Base-by-base conservation (phyloP, 1,140 invertebrate species). In the Diabrotica undecimpunctata region DNA sequence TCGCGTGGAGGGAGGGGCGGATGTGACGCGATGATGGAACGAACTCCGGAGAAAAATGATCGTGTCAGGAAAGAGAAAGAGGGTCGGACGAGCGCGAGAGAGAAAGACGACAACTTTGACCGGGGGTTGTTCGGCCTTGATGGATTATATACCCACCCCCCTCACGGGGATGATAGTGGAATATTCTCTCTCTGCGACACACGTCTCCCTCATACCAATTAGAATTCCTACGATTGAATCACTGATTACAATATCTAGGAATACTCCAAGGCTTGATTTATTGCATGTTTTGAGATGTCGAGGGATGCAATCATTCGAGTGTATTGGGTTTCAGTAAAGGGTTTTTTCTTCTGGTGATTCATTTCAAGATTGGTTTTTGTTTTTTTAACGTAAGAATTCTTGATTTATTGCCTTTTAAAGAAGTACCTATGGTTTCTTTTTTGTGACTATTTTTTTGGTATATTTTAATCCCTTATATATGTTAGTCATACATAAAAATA, bases 1-100 rank as follows among this genome's bases (percentile, higher is more conserved):
- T 79, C 74, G 74, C 70, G 71, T 56, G 65, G 64, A 69, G 72
- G 74, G 76, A 65, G 72, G 70, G 74, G 71, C 72, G 76, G 72
- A 74, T 78, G 74, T 79, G 78, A 79, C 77, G 77, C 75, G 78
- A 79, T 79, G 78, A 79, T 79, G 77, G 78, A 79, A 75, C 78
- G 76, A 73, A 74, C 73, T 77, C 71, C 69, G 72, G 73, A 78
- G 78, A 79, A 79, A 79, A 79, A 79, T 78, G 78, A 79, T 78
- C 78, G 72, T 72, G 75, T 78, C 75, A 77, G 74, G 73, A 70
- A 51, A 14, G 72, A 69, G 66, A 72, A 70, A 64, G 69, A 66
- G 54, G 60, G 65, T 62, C 63, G 38, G 67, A 54, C 63, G 35
- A 64, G 69, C 52, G 65, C 71, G 12, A 14, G 64, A 38, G 70